phyloP scores from a whole-genome alignment of 2,113 vertebrate species.

The Opisthocomus hoazin region DNA sequence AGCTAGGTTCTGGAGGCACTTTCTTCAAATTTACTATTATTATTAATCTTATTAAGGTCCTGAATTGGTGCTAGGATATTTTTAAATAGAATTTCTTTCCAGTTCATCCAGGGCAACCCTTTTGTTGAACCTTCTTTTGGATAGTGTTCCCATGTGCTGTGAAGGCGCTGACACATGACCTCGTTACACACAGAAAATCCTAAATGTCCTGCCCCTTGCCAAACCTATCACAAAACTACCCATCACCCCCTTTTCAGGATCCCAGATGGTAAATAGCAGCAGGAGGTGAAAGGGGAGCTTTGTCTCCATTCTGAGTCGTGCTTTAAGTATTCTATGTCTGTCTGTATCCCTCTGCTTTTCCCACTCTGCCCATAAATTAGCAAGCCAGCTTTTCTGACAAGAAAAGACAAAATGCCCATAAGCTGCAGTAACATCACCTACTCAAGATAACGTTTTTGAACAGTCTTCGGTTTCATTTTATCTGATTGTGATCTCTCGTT shows the following conservation, averaged over 20 bases:
- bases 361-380: conserved; percentile 69
- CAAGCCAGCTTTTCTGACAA: conserved; percentile 62
- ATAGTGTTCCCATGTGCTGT: conserved; percentile 73
- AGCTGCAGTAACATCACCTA: conserved; percentile 42
- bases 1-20: neutral
- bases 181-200: conserved; percentile 68
- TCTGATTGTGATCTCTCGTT: neutral
- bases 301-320: conserved; percentile 66
- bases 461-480: neutral
- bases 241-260: conserved; percentile 69
- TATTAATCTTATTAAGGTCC: neutral
- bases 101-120: conserved; percentile 68
- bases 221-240: conserved; percentile 63
- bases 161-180: conserved; percentile 79
- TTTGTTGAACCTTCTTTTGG: conserved; percentile 68
- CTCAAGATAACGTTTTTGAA: neutral
- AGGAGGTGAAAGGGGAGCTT: conserved; percentile 65
- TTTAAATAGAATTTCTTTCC: conserved; percentile 62
- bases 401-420: conserved; percentile 51
- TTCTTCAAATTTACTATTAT: neutral
- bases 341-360: conserved; percentile 66
- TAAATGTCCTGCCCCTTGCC: conserved; percentile 68
- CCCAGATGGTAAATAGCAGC: conserved; percentile 75
- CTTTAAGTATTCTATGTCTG: conserved; percentile 68
- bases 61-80: neutral